Conservation (phyloP, 1,140 invertebrate species). For the Capitella teleta region DNA sequence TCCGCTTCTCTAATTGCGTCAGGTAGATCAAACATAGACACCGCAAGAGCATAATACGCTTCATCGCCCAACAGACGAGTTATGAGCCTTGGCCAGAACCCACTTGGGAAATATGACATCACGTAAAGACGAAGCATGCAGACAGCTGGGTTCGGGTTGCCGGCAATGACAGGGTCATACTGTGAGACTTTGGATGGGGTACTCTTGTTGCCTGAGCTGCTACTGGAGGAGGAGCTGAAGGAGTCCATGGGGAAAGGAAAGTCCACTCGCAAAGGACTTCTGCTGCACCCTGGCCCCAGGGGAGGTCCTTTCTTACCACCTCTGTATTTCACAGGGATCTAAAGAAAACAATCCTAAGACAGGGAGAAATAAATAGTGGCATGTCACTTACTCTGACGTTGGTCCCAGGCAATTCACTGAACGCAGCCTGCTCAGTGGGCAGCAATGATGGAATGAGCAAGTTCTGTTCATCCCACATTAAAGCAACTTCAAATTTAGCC, state of each 20-base stretch:
- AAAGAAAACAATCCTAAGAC: no score
- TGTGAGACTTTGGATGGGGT: no score
- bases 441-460: slow-evolving; percentile 84
- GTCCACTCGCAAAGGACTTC: no score
- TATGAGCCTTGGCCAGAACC: slow-evolving; percentile 93
- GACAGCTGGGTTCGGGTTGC: no score
- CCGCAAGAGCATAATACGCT: slow-evolving; percentile 12
- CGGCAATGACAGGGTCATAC: no score
- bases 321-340: no score
- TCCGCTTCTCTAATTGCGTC: slow-evolving; percentile 43
- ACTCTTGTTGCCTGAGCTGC: no score
- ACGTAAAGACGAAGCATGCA: slow-evolving; percentile 41
- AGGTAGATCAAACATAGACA: slow-evolving; percentile 23
- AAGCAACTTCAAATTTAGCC: slow-evolving; percentile 93
- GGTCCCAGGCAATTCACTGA: background rate
- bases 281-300: no score
- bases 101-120: slow-evolving; percentile 93
- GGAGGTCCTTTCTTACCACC: no score
- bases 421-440: slow-evolving; percentile 58
- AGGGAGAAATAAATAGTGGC: background rate
- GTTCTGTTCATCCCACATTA: slow-evolving; percentile 89
- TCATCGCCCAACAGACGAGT: slow-evolving; percentile 80
- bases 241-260: no score
- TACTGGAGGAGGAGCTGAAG: no score
- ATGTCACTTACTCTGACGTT: slow-evolving; percentile 1